phyloP scores from a whole-genome alignment of 2,113 vertebrate genomes.

The Porphyrio hochstetteri region DNA sequence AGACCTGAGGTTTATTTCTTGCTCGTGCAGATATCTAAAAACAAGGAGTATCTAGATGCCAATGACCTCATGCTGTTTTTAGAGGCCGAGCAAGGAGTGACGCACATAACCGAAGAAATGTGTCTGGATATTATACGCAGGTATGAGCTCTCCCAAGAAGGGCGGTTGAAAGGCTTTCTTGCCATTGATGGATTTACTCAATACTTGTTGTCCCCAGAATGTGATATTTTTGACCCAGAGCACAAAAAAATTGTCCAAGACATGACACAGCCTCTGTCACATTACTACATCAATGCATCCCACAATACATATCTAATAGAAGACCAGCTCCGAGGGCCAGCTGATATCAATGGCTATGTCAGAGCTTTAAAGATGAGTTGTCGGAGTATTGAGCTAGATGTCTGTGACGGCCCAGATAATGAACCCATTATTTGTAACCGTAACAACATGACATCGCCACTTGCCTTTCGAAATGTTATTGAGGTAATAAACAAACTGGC shows the following conservation, averaged over 20 bases:
- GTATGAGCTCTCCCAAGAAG: constrained; percentile 90
- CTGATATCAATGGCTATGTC: constrained; percentile 89
- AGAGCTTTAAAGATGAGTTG: constrained; percentile 90
- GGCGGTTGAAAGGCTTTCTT: constrained; percentile 86
- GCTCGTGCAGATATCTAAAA: constrained; percentile 96
- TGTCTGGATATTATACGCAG: constrained; percentile 91
- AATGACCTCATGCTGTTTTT: constrained; percentile 95
- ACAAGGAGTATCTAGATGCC: constrained; percentile 93
- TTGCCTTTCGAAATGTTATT: constrained; percentile 86
- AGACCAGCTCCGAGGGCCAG: constrained; percentile 90
- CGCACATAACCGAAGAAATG: constrained; percentile 88
- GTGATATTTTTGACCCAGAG: constrained; percentile 93
- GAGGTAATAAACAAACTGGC: constrained; percentile 93
- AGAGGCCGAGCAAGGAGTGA: constrained; percentile 93
- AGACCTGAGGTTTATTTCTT: constrained; percentile 96
- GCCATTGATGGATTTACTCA: constrained; percentile 94
- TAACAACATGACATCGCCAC: constrained; percentile 78
- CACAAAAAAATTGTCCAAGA: constrained; percentile 93
- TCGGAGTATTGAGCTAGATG: constrained; percentile 92
- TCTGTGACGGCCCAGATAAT: constrained; percentile 90
- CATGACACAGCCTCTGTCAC: constrained; percentile 93
- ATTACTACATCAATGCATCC: constrained; percentile 96
- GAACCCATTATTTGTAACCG: constrained; percentile 93
- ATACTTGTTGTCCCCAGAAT: constrained; percentile 92
- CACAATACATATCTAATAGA: constrained; percentile 95